Base-by-base conservation (phyloP, 1,140 invertebrate species). In the Drosophila tani region DNA sequence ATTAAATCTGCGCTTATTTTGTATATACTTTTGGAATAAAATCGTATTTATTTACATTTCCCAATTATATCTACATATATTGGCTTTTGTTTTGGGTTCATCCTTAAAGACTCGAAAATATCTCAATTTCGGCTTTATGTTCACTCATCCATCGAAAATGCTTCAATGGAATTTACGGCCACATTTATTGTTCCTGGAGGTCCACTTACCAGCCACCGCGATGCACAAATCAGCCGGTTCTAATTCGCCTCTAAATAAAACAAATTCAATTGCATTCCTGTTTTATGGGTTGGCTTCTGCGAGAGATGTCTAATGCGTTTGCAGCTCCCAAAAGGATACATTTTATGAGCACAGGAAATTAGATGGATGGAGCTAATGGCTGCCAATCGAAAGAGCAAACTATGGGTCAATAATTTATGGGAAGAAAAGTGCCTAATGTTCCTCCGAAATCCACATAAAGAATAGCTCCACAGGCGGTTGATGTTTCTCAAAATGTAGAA, bases 401-500 rank as follows among this genome's bases (percentile, higher is more conserved):
- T 19, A 12, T 2, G 2, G 12, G 1, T 5, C 32, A 46, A 41
- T 14, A n/a, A 12, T 7, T n/a, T 24, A 21, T 12, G 7, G 2
- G 19, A 19, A 8, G 8, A 14, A 57, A 24, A n/a, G 32, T 41
- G 24, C 32, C 7, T 41, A n/a, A 12, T 12, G 5, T 11, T n/a
- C 4, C 14, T 17, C 15, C 15, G 14, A 35, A 6, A 9, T 45
- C 24, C 29, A 21, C 6, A 27, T 12, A 40, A 32, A 40, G 5
- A 69, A 45, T 24, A 3, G 2, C 15, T n/a, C 27, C 21, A 19
- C 6, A 17, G 14, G 2, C 38, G 7, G 4, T 15, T 69, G 74
- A 73, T 76, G 78, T 90, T 85, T 90, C 70, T 85, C 86, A 85
- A 90, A 91, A 82, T 80, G 86, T 90, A 90, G 83, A 80, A 69